These are phyloP conservation scores for Rousettus madagascariensis DNA, from an alignment of 2,797 vertebrate species.

Conservation along the genomic window DNA sequence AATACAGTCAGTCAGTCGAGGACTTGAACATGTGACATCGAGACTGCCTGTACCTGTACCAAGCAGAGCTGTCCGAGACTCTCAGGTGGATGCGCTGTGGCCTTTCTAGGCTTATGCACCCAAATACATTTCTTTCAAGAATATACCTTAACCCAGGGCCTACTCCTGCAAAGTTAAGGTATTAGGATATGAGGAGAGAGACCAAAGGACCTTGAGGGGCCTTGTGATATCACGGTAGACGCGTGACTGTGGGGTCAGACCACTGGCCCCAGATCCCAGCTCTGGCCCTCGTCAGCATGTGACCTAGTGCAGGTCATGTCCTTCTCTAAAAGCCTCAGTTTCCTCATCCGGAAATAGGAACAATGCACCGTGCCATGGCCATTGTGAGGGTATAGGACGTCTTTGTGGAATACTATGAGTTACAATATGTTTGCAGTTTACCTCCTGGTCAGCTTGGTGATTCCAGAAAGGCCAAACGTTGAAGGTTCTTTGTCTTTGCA, in stretches of 20 bases:
- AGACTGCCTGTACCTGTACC: fast-evolving
- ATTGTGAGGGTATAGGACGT: fast-evolving
- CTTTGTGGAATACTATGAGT: fast-evolving
- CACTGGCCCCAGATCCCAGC: not conserved
- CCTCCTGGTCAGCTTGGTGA: fast-evolving
- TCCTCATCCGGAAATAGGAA: not conserved
- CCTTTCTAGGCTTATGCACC: not conserved
- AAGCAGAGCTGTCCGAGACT: not conserved
- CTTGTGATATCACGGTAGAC: not conserved
- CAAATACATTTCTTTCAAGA: not conserved
- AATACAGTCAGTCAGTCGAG: fast-evolving
- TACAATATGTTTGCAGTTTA: fast-evolving
- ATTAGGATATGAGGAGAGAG: not conserved
- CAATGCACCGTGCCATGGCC: no score
- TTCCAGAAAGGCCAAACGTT: not conserved
- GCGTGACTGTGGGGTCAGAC: not conserved
- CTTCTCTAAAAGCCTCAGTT: not conserved
- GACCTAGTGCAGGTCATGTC: not conserved
- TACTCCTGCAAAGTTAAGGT: not conserved
- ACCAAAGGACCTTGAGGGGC: fast-evolving
- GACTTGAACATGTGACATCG: no score
- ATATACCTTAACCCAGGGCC: not conserved
- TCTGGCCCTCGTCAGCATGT: not conserved
- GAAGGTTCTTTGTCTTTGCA: fast-evolving
- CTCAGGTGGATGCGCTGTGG: not conserved